Evolutionary conservation across 2,797 vertebrate species (phyloP).

Genomic region (Cryptoblepharus egeriae): DNA sequence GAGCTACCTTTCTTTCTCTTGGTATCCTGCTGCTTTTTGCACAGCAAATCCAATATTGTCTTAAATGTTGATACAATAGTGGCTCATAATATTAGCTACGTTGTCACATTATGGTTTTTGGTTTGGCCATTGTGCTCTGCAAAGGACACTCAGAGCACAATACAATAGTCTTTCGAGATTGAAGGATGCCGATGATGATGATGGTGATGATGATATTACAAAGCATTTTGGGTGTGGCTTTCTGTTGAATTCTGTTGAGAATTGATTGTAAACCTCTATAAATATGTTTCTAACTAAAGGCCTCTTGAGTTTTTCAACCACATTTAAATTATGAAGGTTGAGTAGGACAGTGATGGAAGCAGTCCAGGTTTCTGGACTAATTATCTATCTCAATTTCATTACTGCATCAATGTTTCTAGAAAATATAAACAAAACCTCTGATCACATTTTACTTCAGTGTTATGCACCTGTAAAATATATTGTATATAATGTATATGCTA

Average conservation of each 20-base stretch:
- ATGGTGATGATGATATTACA: no score
- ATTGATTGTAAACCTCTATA: not conserved
- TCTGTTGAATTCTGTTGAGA: no score
- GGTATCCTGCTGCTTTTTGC: not conserved
- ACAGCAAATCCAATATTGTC: not conserved
- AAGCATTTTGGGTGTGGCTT: not conserved
- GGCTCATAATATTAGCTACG: no score
- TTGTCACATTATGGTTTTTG: not conserved
- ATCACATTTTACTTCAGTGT: not conserved
- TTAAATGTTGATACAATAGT: not conserved
- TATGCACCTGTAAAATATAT: conserved; percentile 39
- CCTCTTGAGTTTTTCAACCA: not conserved
- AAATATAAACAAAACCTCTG: conserved; percentile 1
- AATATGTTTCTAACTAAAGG: not conserved
- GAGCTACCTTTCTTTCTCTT: not conserved
- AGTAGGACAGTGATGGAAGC: not conserved
- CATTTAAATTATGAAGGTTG: not conserved
- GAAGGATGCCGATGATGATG: no score
- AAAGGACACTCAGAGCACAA: no score
- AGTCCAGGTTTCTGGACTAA: not conserved
- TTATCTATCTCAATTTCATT: not conserved
- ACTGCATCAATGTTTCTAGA: not conserved
- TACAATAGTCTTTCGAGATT: no score
- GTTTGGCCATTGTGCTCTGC: no score
- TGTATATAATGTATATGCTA: conserved; percentile 6